phyloP scores from a whole-genome alignment of 1,140 invertebrate genomes.

The Aradophagus sp. region DNA sequence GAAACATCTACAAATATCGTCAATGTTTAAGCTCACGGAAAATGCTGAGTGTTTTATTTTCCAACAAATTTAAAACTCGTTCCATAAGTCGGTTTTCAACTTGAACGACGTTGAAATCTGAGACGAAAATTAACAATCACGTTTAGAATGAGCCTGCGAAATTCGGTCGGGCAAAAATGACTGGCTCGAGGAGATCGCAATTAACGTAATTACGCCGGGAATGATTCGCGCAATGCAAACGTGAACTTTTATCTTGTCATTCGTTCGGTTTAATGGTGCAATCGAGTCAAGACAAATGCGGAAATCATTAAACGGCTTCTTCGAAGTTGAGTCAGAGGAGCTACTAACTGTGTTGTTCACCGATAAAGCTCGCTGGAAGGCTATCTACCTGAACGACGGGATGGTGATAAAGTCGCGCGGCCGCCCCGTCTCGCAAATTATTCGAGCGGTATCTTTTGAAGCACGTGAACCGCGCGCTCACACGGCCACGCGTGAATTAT shows the following conservation, averaged over 20 bases:
- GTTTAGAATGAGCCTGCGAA: no score
- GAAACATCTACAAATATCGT: no score
- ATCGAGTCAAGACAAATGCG: conserved; percentile 47
- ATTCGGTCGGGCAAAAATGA: no score
- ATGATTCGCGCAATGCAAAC: no score
- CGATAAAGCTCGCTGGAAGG: conserved; percentile 48
- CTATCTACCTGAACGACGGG: conserved; percentile 47
- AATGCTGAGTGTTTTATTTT: no score
- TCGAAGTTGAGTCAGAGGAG: conserved; percentile 30
- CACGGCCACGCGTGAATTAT: conserved; percentile 28
- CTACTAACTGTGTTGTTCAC: conserved; percentile 31
- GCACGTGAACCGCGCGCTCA: conserved; percentile 15
- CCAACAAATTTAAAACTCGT: no score
- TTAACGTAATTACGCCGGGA: no score
- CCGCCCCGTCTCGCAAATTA: conserved; percentile 54
- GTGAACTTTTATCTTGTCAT: conserved; percentile 29
- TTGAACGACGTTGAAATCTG: no score
- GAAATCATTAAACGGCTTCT: conserved; percentile 53
- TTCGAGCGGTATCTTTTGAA: conserved; percentile 55
- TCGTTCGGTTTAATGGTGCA: conserved; percentile 32
- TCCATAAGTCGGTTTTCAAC: no score
- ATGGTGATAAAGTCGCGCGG: conserved; percentile 50
- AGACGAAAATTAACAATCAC: no score
- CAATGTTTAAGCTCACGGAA: no score
- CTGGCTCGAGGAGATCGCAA: no score